phyloP scores from a whole-genome alignment of 2,888 invertebrate species.

The Phengaris alcon region DNA sequence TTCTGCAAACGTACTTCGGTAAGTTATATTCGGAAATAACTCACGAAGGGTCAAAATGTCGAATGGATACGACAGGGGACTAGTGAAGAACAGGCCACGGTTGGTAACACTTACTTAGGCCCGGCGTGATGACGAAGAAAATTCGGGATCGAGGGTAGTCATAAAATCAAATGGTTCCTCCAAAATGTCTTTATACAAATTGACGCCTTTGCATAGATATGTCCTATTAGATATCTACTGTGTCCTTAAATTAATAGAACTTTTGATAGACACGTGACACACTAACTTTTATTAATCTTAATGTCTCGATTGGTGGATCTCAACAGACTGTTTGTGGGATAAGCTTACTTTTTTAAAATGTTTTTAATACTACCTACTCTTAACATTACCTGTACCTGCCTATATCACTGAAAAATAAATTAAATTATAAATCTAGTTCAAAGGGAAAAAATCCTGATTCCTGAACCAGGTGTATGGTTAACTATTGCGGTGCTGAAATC shows the following conservation, averaged over 20 bases:
- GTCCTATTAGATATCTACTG: not conserved
- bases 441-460: too few species aligned
- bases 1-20: constrained; percentile 21
- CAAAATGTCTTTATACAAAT: not conserved
- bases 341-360: not conserved
- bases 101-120: constrained; percentile 20
- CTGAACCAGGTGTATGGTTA: too few species aligned
- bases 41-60: constrained; percentile 24
- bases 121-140: constrained; percentile 9
- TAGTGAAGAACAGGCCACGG: constrained; percentile 7
- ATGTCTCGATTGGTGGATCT: constrained; percentile 8
- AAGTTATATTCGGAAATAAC: constrained; percentile 28
- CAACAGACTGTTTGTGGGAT: not conserved
- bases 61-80: constrained; percentile 25
- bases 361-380: too few species aligned
- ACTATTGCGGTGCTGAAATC: too few species aligned
- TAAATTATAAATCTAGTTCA: too few species aligned
- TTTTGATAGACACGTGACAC: not conserved
- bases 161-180: constrained; percentile 13
- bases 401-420: too few species aligned
- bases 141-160: not conserved
- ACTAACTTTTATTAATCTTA: not conserved
- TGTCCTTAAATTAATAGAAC: not conserved
- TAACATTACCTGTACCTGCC: too few species aligned
- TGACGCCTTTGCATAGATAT: not conserved